phyloP scores from a whole-genome alignment of 2,113 vertebrate genomes.

The Oreocharis arfaki region DNA sequence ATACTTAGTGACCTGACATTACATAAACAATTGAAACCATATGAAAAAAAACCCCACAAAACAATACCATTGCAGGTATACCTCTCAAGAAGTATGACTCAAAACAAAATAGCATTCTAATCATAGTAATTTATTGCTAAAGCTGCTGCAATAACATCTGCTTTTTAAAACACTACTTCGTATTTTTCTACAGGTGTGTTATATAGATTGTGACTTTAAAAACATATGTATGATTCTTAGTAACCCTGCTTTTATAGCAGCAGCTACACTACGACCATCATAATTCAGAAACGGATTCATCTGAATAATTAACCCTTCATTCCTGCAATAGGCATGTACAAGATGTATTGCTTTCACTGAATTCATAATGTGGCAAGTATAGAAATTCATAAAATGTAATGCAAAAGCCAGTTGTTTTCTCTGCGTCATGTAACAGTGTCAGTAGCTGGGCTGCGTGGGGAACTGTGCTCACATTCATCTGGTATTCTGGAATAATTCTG shows the following conservation, averaged over 20 bases:
- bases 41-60: not conserved
- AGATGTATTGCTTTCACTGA: constrained; percentile 39
- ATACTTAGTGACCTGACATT: not conserved
- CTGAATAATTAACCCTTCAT: constrained; percentile 68
- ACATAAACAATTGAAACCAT: constrained; percentile 8
- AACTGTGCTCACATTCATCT: constrained; percentile 9
- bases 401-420: constrained; percentile 52
- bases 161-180: not conserved
- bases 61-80: not conserved
- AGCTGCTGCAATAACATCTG: constrained; percentile 3
- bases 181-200: not conserved
- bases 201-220: not conserved
- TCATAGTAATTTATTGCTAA: not conserved
- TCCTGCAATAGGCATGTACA: constrained; percentile 8
- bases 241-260: constrained; percentile 13
- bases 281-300: constrained; percentile 59
- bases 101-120: constrained; percentile 1
- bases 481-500: not conserved
- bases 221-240: not conserved
- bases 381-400: constrained; percentile 57
- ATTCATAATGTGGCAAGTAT: constrained; percentile 17
- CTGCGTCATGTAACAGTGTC: not conserved
- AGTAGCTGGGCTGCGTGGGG: constrained; percentile 6
- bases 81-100: not conserved
- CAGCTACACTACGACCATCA: not conserved